phyloP scores from a whole-genome alignment of 2,113 vertebrate genomes.

The Meriones unguiculatus region DNA sequence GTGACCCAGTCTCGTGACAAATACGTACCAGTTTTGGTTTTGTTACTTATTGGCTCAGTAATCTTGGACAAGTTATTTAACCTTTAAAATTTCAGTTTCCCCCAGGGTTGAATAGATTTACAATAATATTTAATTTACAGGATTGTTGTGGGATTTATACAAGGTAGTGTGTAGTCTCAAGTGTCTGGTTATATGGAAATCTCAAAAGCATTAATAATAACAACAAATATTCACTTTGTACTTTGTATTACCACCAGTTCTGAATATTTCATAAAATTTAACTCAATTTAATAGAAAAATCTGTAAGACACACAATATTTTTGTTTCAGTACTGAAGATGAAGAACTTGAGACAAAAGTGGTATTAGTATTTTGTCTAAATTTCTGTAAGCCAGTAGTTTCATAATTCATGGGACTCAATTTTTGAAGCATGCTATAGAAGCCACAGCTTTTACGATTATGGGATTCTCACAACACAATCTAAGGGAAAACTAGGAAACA shows the following conservation, averaged over 20 bases:
- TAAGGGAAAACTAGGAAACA: neutral
- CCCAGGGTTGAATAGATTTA: neutral
- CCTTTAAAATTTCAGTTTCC: neutral
- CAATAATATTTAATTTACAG: neutral
- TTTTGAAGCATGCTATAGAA: neutral
- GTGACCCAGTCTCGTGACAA: neutral
- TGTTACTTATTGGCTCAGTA: neutral
- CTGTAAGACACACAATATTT: neutral
- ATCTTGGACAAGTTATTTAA: conserved; percentile 36
- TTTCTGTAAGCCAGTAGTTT: neutral
- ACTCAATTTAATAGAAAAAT: neutral
- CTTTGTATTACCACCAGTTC: neutral
- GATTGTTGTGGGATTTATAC: neutral
- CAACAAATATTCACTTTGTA: neutral
- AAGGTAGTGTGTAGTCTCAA: neutral
- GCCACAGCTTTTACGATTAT: neutral
- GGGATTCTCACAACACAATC: neutral
- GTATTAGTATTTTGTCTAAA: neutral
- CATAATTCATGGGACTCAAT: neutral
- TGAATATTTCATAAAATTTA: neutral
- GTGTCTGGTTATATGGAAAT: neutral
- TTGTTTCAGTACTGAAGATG: neutral
- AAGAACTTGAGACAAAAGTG: neutral
- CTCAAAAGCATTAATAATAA: neutral
- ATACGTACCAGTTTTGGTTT: neutral